Conservation (phyloP, 2,113 vertebrate species). For the Macaca mulatta region DNA sequence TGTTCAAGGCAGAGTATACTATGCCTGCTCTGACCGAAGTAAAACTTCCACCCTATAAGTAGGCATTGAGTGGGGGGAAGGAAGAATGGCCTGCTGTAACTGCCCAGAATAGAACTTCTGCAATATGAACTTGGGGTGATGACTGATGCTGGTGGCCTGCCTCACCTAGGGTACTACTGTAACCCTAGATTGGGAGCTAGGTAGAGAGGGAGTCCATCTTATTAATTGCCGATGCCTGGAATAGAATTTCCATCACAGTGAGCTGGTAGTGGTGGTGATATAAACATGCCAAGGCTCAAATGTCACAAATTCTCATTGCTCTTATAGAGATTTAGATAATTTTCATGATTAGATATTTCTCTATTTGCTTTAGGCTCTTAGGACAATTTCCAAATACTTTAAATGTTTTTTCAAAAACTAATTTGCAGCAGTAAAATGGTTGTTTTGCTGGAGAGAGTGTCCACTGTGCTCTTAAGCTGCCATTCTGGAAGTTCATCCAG, state of each 20-base stretch:
- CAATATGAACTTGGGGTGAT: neutral
- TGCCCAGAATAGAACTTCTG: neutral
- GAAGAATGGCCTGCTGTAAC: neutral
- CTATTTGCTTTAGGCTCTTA: neutral
- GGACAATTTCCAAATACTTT: neutral
- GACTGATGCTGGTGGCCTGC: neutral
- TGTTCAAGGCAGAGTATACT: neutral
- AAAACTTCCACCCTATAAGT: neutral
- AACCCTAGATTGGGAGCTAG: neutral
- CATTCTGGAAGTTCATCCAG: neutral
- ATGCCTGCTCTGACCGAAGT: neutral
- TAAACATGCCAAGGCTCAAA: neutral
- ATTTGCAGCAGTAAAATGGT: neutral
- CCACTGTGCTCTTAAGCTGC: neutral
- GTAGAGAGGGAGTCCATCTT: neutral
- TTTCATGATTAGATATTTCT: conserved; percentile 9
- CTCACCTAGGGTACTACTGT: neutral
- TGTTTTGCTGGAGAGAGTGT: neutral
- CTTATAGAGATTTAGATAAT: neutral
- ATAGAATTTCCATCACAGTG: neutral
- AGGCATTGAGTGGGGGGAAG: neutral
- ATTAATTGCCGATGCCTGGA: neutral
- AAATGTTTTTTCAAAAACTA: neutral
- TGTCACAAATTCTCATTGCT: neutral
- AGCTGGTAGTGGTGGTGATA: neutral